Percentiles rank a stretch among this genome's conserved stretches.
Conservation (phyloP, 2,797 vertebrate genomes). For the Acanthornis magna region DNA sequence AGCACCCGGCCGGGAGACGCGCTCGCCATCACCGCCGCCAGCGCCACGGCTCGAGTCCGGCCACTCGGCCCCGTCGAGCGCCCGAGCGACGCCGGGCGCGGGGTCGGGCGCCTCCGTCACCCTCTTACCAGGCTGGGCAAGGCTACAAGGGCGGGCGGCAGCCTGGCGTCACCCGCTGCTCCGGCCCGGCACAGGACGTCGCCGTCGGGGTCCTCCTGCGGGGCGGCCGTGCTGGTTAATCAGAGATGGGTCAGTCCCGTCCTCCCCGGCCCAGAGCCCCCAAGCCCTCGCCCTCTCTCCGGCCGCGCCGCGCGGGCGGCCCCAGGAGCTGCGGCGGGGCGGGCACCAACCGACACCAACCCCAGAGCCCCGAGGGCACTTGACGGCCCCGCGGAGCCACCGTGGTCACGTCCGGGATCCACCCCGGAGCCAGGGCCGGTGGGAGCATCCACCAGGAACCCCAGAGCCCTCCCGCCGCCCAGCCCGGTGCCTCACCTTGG, state of each 20-base stretch:
- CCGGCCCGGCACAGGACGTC: constrained; percentile 23
- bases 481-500: background rate
- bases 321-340: background rate
- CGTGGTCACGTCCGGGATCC: background rate
- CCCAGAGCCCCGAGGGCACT: background rate
- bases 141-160: constrained; percentile 14
- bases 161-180: constrained; percentile 11
- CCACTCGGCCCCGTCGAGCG: background rate
- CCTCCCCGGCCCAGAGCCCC: constrained; percentile 19
- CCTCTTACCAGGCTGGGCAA: constrained; percentile 33
- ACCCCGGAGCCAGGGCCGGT: background rate
- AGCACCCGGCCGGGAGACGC: background rate
- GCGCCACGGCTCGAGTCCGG: background rate
- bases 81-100: background rate
- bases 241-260: constrained; percentile 31
- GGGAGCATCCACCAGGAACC: background rate
- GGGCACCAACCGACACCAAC: background rate
- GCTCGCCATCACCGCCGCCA: background rate
- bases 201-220: constrained; percentile 31
- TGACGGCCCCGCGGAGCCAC: background rate
- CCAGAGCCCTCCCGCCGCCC: background rate
- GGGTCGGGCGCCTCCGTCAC: background rate
- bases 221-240: constrained; percentile 20
- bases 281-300: background rate
- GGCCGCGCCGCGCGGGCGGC: background rate